Evolutionary conservation across 35 echinoderm and acorn worm species (phyloP).

Genomic region (Anneissia japonica): DNA sequence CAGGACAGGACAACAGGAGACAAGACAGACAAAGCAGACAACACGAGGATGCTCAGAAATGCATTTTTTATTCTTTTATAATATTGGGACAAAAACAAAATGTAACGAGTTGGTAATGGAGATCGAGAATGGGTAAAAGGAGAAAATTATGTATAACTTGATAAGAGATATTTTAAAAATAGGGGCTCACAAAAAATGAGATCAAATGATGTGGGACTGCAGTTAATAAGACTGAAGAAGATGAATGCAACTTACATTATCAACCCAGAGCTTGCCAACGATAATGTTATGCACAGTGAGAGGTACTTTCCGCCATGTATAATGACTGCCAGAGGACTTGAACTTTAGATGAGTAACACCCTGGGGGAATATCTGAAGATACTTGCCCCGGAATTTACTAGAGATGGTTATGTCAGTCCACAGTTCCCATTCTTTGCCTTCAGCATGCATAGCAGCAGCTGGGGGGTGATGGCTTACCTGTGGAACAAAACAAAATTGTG

Average conservation of each 20-base stretch:
- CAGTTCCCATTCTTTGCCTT: conserved; percentile 82
- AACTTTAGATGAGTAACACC: conserved; percentile 83
- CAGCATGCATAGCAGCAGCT: conserved; percentile 84
- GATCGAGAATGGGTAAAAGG: too few species aligned
- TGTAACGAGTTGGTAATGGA: too few species aligned
- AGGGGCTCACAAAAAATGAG: too few species aligned
- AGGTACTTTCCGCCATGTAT: conserved; percentile 78
- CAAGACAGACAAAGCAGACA: too few species aligned
- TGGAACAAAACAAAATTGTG: neutral
- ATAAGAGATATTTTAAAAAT: too few species aligned
- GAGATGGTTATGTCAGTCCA: conserved; percentile 94
- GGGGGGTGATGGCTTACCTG: conserved; percentile 98
- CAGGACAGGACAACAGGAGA: too few species aligned
- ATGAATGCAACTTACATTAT: conserved; percentile 57
- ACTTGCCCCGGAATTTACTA: conserved; percentile 99
- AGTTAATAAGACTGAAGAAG: neutral
- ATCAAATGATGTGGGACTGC: too few species aligned
- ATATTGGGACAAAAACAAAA: too few species aligned
- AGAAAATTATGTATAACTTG: too few species aligned
- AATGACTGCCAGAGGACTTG: conserved; percentile 87
- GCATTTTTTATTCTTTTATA: too few species aligned
- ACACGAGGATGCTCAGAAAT: too few species aligned
- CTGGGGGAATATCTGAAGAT: conserved; percentile 91
- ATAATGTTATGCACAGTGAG: conserved; percentile 98
- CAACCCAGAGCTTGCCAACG: conserved; percentile 97